These are phyloP conservation scores for Dicyrtomina minuta DNA, from an alignment of 2,888 invertebrate genomes.

Conservation along the genomic window DNA sequence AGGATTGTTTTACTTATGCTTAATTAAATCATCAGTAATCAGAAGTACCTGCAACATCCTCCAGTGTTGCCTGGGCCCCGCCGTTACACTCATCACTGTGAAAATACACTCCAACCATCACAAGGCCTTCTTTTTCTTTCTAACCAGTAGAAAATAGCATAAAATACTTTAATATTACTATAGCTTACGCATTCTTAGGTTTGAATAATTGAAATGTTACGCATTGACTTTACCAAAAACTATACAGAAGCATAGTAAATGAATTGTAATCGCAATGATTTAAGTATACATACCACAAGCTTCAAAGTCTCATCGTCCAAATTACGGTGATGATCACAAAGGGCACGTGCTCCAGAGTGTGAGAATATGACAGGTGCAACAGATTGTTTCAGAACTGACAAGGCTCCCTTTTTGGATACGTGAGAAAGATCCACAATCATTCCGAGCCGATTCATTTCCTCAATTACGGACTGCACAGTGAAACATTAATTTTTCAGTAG, in stretches of 20 bases:
- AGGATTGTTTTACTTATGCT: no score
- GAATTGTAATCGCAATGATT: no score
- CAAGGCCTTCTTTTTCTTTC: conserved; percentile 6
- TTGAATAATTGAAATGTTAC: no score
- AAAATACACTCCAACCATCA: conserved; percentile 14
- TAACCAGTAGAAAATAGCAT: neutral
- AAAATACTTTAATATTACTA: no score
- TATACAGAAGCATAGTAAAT: no score
- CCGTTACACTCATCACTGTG: neutral
- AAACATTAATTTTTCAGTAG: no score
- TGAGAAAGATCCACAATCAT: conserved; percentile 70
- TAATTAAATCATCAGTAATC: no score
- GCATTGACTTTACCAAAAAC: no score
- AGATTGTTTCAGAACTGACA: conserved; percentile 62
- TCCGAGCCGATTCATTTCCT: conserved; percentile 69
- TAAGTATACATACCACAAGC: conserved; percentile 61
- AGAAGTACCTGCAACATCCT: conserved; percentile 16
- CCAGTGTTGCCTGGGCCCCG: neutral
- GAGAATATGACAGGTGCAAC: conserved; percentile 58
- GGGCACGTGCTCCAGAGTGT: conserved; percentile 64
- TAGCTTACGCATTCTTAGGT: no score
- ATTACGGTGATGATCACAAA: conserved; percentile 65
- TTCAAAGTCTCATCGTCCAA: conserved; percentile 65
- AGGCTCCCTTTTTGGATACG: conserved; percentile 65
- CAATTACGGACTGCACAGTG: conserved; percentile 44